A percentile compares a stretch with the other conserved stretches of the same genome.
Evolutionary conservation across 2,888 invertebrate genomes (phyloP).

Genomic region (Euproctis similis): DNA sequence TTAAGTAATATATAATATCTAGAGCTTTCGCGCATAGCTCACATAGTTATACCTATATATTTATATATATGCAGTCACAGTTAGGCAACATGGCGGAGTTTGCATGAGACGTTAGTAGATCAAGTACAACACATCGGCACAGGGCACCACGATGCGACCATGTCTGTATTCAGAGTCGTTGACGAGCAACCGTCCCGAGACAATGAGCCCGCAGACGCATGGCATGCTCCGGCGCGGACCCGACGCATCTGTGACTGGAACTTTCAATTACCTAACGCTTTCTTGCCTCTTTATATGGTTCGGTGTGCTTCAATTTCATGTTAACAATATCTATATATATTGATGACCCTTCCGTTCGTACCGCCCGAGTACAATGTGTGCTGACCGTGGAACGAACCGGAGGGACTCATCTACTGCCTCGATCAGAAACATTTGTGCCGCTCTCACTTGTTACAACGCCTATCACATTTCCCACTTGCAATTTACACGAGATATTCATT

Average conservation of each 20-base stretch:
- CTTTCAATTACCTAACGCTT: constrained; percentile 67
- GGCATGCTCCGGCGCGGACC: constrained; percentile 28
- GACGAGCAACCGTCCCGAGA: constrained; percentile 8
- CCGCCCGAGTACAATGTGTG: constrained; percentile 7
- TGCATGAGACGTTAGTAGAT: constrained; percentile 33
- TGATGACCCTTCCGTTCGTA: constrained; percentile 13
- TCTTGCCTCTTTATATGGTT: constrained; percentile 67
- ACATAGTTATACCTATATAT: constrained; percentile 39
- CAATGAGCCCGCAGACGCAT: constrained; percentile 45
- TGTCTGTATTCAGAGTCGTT: constrained; percentile 58
- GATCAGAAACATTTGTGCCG: constrained; percentile 26
- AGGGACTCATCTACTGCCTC: constrained; percentile 11
- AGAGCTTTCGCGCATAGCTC: constrained; percentile 57
- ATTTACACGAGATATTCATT: constrained; percentile 1
- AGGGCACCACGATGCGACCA: constrained; percentile 11
- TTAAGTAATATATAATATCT: no score
- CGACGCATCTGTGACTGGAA: constrained; percentile 61
- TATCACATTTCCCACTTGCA: constrained; percentile 11
- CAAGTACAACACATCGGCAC: constrained; percentile 15
- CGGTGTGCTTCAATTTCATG: constrained; percentile 68
- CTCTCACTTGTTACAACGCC: constrained; percentile 29
- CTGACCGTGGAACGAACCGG: constrained; percentile 7
- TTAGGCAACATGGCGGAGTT: constrained; percentile 18
- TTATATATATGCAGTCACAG: constrained; percentile 62
- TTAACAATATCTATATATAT: constrained; percentile 31